Percentiles rank a stretch among this genome's conserved stretches.
phyloP scores from a whole-genome alignment of 2,113 vertebrate genomes.

The Thalassoma bifasciatum region DNA sequence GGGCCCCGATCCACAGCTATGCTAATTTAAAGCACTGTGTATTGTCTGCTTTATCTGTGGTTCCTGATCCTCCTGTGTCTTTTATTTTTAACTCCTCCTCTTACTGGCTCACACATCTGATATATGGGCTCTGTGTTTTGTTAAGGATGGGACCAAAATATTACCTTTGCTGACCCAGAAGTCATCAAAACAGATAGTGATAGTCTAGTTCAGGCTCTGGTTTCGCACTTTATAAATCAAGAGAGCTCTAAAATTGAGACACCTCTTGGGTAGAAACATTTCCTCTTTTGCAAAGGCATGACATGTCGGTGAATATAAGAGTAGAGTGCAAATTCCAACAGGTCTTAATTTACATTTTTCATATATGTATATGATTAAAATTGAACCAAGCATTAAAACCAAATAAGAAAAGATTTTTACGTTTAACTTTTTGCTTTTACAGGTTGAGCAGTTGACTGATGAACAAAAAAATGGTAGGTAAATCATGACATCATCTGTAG shows the following conservation, averaged over 20 bases:
- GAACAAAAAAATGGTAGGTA: constrained; percentile 84
- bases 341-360: no score
- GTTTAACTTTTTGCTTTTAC: constrained; percentile 21
- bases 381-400: no score
- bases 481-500: not conserved
- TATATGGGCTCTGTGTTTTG: constrained; percentile 55
- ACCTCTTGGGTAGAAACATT: no score
- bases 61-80: constrained; percentile 67
- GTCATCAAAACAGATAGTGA: constrained; percentile 26
- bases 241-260: not conserved
- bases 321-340: no score
- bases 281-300: no score
- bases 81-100: constrained; percentile 79
- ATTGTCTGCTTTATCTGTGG: constrained; percentile 75
- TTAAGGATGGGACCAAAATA: constrained; percentile 35
- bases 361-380: no score
- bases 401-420: no score
- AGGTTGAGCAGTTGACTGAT: constrained; percentile 85
- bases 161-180: constrained; percentile 19
- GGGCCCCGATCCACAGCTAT: constrained; percentile 72
- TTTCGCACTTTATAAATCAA: constrained; percentile 1
- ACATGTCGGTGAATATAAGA: not conserved
- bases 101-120: constrained; percentile 55
- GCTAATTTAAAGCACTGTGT: constrained; percentile 79
- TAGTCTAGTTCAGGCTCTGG: not conserved